Evolutionary conservation across 2,113 vertebrate genomes (phyloP).

Genomic region (Salvelinus fontinalis): DNA sequence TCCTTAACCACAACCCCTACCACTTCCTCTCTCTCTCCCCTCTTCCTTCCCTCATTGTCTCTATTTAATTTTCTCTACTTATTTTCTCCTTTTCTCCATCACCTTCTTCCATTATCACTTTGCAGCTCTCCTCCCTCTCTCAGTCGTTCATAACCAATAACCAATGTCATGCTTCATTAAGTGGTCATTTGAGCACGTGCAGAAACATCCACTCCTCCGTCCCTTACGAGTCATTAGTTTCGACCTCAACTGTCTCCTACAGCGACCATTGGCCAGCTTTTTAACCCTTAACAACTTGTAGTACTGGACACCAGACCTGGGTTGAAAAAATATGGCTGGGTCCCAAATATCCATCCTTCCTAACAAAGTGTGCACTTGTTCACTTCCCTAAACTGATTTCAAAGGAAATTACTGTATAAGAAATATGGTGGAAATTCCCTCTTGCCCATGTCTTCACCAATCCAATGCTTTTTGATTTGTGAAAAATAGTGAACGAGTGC

Average conservation of each 20-base stretch:
- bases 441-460: too few relatives aligned
- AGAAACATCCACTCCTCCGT: constrained; percentile 41
- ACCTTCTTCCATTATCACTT: not conserved
- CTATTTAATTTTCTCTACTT: too few relatives aligned
- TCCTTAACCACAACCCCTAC: too few relatives aligned
- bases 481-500: too few relatives aligned
- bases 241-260: constrained; percentile 36
- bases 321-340: not conserved
- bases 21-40: too few relatives aligned
- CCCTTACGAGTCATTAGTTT: constrained; percentile 25
- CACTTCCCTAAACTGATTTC: too few relatives aligned
- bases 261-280: constrained; percentile 19
- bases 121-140: not conserved
- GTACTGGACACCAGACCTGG: not conserved
- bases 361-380: constrained; percentile 33
- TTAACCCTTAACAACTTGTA: constrained; percentile 1
- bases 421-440: too few relatives aligned
- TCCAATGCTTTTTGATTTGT: too few relatives aligned
- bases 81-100: not conserved
- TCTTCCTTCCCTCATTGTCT: too few relatives aligned
- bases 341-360: too few relatives aligned
- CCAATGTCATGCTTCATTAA: constrained; percentile 57
- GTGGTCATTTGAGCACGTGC: constrained; percentile 30
- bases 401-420: too few relatives aligned
- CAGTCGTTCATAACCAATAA: constrained; percentile 33